These are phyloP conservation scores for Lepidostoma basale DNA, from an alignment of 1,140 invertebrate species.

Conservation along the genomic window DNA sequence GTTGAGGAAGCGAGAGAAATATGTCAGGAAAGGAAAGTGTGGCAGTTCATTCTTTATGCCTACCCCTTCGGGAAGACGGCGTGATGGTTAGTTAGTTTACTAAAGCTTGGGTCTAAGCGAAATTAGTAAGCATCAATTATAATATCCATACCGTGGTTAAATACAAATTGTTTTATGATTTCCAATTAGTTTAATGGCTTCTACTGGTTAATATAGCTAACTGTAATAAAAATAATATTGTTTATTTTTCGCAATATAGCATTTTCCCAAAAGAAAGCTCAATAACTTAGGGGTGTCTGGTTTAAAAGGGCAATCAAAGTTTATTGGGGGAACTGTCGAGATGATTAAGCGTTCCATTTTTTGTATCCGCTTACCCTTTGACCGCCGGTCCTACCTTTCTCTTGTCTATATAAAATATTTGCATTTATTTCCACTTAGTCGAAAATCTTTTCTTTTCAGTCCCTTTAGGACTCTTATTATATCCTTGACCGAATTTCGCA, in stretches of 20 bases:
- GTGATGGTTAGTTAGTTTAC: neutral
- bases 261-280: slow-evolving; percentile 1
- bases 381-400: neutral
- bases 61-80: too few species aligned
- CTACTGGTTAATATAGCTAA: neutral
- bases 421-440: slow-evolving; percentile 12
- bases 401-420: slow-evolving; percentile 7
- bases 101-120: neutral
- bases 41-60: too few species aligned
- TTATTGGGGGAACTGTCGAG: slow-evolving; percentile 8
- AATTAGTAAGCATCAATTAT: neutral
- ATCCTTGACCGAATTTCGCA: neutral
- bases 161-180: too few species aligned
- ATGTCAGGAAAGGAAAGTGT: too few species aligned
- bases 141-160: too few species aligned
- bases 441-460: neutral
- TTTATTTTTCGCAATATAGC: neutral
- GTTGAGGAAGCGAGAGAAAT: too few species aligned
- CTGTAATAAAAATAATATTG: neutral
- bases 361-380: slow-evolving; percentile 19
- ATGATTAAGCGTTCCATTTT: slow-evolving; percentile 14
- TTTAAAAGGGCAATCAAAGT: slow-evolving; percentile 14
- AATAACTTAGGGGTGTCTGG: slow-evolving; percentile 5
- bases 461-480: neutral
- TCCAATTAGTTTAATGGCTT: neutral